Base-by-base conservation (phyloP, 2,797 vertebrate genomes). In the Catamblyrhynchus diadema region DNA sequence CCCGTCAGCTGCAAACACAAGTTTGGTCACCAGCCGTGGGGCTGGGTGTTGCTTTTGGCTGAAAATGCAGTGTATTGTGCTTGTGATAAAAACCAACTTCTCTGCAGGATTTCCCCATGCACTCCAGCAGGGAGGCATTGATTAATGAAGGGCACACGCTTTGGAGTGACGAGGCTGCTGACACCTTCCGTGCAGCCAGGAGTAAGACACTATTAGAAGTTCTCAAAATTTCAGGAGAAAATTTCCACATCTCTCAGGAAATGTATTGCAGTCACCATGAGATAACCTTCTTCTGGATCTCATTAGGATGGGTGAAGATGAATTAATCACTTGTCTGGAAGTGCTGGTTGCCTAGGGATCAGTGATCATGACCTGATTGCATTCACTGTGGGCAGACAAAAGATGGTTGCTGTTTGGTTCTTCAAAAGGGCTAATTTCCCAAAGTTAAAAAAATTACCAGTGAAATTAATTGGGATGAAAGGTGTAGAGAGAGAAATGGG, bases 401-500 rank as follows among this genome's bases (percentile, higher is more conserved):
- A 91, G 71, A 72, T 85, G 72, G 50, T 69, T 4, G 3, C 22
- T 37, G 32, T 85, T 90, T 89, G 57, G 21, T 57, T 88, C 61
- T 78, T 94, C 71, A 54, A 71, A 94, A 90, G 54, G 62, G 27
- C 59, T 88, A 23, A 79, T 96, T 94, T 90, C 53, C 42, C 47
- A 56, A 93, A 94, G 72, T 81, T 72, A 62, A 89, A 74, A 95
- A 94, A 93, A 92, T 81, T 72, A 54, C 51, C 32, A 75, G 41
- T 25, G 28, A 96, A 91, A 96, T 89, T 94, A 95, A 94, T 81
- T 92, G 79, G 71, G 47, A 91, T 35, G 42, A 81, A 94, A 94
- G 51, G 66, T 91, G 51, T 72, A 79, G 84, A 79, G 50, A 65
- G 69, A 66, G 72, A 87, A 91, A 72, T 0, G 2, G 19, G 50